These are phyloP conservation scores for Lepus townsendii DNA, from an alignment of 2,797 vertebrate genomes.

Conservation along the genomic window DNA sequence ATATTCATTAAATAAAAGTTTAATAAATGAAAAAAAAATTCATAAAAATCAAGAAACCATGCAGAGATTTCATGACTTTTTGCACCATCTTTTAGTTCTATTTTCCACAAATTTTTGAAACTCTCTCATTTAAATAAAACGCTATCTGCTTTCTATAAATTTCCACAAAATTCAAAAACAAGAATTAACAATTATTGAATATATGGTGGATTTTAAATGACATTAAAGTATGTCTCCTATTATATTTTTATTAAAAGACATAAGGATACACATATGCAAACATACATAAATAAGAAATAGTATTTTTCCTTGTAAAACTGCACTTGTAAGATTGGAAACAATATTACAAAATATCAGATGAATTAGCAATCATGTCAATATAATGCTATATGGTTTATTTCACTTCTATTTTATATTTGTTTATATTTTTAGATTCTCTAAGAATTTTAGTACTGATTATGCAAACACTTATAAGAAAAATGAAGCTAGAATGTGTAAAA, in stretches of 20 bases:
- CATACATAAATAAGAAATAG: neutral
- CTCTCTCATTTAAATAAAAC: no score
- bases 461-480: neutral
- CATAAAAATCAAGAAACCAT: no score
- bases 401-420: neutral
- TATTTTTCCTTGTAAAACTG: neutral
- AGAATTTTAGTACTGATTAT: neutral
- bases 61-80: no score
- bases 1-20: no score
- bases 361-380: neutral
- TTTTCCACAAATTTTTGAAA: no score
- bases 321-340: neutral
- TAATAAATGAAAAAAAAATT: no score
- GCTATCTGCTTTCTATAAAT: no score
- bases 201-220: neutral
- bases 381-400: neutral
- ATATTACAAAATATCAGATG: neutral
- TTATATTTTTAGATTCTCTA: neutral
- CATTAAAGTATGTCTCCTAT: neutral
- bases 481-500: constrained; percentile 16
- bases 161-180: no score
- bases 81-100: no score
- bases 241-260: neutral
- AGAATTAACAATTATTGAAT: no score
- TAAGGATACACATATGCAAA: neutral